phyloP scores from a whole-genome alignment of 2,113 vertebrate species.

The Accipiter virgatus region DNA sequence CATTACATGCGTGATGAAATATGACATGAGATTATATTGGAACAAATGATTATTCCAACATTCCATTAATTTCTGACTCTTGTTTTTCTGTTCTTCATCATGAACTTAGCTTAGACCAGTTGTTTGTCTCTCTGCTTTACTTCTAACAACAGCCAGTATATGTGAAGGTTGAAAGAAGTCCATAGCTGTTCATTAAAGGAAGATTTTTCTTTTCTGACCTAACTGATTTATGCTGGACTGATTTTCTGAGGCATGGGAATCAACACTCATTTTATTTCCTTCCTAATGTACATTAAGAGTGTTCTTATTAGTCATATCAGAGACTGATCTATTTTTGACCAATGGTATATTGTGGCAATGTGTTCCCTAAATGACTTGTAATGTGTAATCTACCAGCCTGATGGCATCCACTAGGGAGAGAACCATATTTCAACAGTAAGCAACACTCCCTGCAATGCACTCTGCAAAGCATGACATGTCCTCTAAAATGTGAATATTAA shows the following conservation, averaged over 20 bases:
- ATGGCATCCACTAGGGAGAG: not conserved
- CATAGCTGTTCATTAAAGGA: not conserved
- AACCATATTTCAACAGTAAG: not conserved
- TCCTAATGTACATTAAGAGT: not conserved
- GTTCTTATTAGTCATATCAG: not conserved
- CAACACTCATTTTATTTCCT: not conserved
- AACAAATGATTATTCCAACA: not conserved
- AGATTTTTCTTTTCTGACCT: not conserved
- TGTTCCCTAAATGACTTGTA: not conserved
- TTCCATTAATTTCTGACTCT: not conserved
- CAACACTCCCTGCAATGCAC: not conserved
- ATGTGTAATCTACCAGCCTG: not conserved
- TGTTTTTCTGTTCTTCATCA: not conserved
- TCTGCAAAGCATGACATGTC: not conserved
- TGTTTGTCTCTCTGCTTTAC: not conserved
- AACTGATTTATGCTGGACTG: not conserved
- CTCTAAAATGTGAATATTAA: not conserved
- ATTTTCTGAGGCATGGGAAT: not conserved
- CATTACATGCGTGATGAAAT: not conserved
- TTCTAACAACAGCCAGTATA: not conserved
- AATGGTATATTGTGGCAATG: not conserved
- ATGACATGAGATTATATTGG: not conserved
- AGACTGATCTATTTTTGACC: conserved; percentile 4
- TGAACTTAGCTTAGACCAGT: not conserved
- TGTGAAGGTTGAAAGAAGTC: not conserved